Conservation (phyloP, 2,797 vertebrate genomes). For the Champsocephalus gunnari region DNA sequence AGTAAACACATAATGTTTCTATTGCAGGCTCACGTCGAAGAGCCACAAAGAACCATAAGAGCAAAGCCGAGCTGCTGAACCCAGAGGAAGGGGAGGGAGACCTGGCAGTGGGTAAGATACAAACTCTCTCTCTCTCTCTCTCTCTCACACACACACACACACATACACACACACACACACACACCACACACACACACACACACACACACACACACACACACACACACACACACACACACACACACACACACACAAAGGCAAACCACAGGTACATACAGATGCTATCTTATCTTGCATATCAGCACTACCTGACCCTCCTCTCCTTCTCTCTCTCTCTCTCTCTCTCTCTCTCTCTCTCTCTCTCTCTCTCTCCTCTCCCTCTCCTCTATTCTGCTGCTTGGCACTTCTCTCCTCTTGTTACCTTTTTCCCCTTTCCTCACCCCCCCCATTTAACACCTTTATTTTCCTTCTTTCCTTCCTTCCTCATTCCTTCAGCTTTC, state of each 20-base stretch:
- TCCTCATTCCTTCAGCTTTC: background rate
- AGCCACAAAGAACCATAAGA: constrained; percentile 94
- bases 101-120: constrained; percentile 87
- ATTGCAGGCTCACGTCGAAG: constrained; percentile 89
- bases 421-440: constrained; percentile 20
- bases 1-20: background rate
- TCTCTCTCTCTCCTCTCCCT: constrained; percentile 28
- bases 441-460: background rate
- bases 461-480: background rate
- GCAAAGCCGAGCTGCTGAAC: constrained; percentile 90
- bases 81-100: constrained; percentile 93
- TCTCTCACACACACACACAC: constrained; percentile 6
- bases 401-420: constrained; percentile 46
- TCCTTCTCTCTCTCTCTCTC: constrained; percentile 3
- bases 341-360: too few relatives aligned
- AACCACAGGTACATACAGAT: constrained; percentile 68
- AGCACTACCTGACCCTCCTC: constrained; percentile 71
- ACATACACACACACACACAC: constrained; percentile 25
- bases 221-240: constrained; percentile 18
- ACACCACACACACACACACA: constrained; percentile 16
- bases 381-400: constrained; percentile 30
- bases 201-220: constrained; percentile 26
- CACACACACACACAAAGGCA: constrained; percentile 43
- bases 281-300: constrained; percentile 74
- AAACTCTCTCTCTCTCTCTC: background rate